Percentiles rank a stretch among this genome's conserved stretches.
Evolutionary conservation across 2,797 vertebrate genomes (phyloP).

Genomic region (Eulemur rubriventer): DNA sequence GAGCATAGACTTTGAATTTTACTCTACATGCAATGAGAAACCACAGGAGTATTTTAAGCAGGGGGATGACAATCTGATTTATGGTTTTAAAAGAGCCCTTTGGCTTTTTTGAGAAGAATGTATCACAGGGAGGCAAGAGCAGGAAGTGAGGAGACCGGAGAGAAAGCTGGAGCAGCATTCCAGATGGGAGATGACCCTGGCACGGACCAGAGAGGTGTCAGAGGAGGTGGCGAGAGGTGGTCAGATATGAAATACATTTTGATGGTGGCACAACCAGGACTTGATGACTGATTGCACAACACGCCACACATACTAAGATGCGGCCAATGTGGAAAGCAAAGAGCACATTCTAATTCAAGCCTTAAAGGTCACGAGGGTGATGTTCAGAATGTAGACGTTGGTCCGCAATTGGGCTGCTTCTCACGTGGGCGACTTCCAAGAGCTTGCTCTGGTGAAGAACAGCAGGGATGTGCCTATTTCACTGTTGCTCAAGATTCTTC

Average conservation of each 20-base stretch:
- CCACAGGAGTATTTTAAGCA: background rate
- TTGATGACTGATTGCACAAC: background rate
- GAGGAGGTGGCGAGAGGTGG: background rate
- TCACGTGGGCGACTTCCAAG: background rate
- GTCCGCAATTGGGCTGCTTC: background rate
- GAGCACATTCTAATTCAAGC: background rate
- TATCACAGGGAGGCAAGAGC: background rate
- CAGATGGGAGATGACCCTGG: rapidly evolving
- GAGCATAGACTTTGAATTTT: background rate
- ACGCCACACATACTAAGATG: background rate
- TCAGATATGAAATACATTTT: background rate
- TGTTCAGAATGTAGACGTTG: background rate
- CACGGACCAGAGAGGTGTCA: rapidly evolving
- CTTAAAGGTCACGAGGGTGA: background rate
- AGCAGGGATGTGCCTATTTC: background rate
- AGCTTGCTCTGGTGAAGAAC: background rate
- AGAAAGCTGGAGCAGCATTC: background rate
- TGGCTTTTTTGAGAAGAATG: background rate
- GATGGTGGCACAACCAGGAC: background rate
- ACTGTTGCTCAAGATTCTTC: background rate
- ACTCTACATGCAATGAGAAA: background rate
- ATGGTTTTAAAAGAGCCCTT: background rate
- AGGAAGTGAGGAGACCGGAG: background rate
- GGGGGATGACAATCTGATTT: background rate
- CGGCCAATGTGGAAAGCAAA: background rate